Conservation (phyloP, 2,888 invertebrate genomes). For the Eustalomyia histrio region DNA sequence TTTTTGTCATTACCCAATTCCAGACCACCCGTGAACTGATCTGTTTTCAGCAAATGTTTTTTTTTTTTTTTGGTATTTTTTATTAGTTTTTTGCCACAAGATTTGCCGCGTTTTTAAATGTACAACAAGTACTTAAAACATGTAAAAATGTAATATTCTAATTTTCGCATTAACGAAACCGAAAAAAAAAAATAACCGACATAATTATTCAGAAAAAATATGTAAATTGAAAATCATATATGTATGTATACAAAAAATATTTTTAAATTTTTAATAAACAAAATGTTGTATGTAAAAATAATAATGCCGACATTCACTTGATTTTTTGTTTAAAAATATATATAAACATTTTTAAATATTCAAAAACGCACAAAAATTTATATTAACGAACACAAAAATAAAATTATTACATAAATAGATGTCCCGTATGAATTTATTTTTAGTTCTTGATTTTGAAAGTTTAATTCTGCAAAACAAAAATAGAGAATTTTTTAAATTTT, state of each 20-base stretch:
- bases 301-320: constrained; percentile 54
- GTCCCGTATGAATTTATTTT: constrained; percentile 77
- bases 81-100: not conserved
- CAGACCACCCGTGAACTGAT: too few species aligned
- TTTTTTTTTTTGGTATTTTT: not conserved
- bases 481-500: constrained; percentile 1
- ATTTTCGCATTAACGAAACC: constrained; percentile 14
- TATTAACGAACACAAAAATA: constrained; percentile 35
- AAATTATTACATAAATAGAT: constrained; percentile 76
- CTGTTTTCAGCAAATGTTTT: constrained; percentile 16
- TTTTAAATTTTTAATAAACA: constrained; percentile 34
- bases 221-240: constrained; percentile 6
- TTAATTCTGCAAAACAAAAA: constrained; percentile 22
- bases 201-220: constrained; percentile 32
- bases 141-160: not conserved
- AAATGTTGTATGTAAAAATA: constrained; percentile 29
- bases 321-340: constrained; percentile 52
- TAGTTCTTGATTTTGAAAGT: constrained; percentile 69
- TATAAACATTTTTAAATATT: constrained; percentile 20
- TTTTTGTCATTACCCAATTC: too few species aligned
- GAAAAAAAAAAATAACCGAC: constrained; percentile 17
- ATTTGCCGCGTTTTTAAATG: constrained; percentile 26
- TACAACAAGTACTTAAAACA: not conserved
- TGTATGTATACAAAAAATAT: constrained; percentile 21
- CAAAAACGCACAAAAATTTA: constrained; percentile 49